Percentiles rank a stretch among this genome's conserved stretches.
These are phyloP conservation scores for Drosophila algonquin DNA, from an alignment of 2,888 invertebrate genomes.

Conservation along the genomic window DNA sequence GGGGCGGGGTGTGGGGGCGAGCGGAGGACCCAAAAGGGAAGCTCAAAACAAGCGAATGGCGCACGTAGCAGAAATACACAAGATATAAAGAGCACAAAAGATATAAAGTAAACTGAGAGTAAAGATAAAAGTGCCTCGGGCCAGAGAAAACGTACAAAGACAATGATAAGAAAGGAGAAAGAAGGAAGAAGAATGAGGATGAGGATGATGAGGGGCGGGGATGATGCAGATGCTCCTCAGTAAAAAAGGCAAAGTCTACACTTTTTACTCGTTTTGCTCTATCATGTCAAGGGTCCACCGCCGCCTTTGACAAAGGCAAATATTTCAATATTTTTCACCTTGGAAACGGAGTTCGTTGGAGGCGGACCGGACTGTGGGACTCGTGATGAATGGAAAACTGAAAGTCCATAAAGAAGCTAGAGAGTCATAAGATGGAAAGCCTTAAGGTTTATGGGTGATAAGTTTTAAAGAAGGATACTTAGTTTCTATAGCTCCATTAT, in stretches of 20 bases:
- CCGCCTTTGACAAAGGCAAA: conserved; percentile 14
- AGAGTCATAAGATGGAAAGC: neutral
- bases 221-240: conserved; percentile 15
- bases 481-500: neutral
- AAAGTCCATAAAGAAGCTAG: conserved; percentile 23
- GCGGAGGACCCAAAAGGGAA: conserved; percentile 6
- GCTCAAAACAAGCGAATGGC: conserved; percentile 17
- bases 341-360: conserved; percentile 4
- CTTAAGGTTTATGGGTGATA: neutral
- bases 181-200: neutral
- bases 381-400: conserved; percentile 24
- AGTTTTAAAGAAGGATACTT: neutral
- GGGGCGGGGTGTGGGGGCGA: neutral
- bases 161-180: conserved; percentile 48
- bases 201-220: conserved; percentile 4
- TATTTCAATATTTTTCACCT: conserved; percentile 28
- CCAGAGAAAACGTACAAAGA: conserved; percentile 55
- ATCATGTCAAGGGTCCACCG: conserved; percentile 6
- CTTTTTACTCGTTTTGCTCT: conserved; percentile 4
- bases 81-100: conserved; percentile 53
- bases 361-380: neutral
- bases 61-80: conserved; percentile 62
- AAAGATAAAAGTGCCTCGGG: conserved; percentile 72
- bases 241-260: conserved; percentile 2
- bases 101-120: conserved; percentile 72